Base-by-base conservation (phyloP, 1,140 invertebrate genomes). In the Drosophila ananassae region DNA sequence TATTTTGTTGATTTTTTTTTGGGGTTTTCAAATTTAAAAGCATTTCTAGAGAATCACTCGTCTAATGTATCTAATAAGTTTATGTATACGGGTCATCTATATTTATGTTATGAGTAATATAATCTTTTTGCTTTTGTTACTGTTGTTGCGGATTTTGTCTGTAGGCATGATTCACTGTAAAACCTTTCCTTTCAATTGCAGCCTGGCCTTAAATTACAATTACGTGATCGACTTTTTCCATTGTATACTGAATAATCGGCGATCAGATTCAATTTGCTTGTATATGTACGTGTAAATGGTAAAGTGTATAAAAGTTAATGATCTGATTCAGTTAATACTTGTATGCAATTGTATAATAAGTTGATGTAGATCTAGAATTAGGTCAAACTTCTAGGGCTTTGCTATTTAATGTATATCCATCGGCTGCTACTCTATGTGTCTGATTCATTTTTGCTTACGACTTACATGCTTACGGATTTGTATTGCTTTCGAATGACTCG, bases 291-390 rank as follows among this genome's bases (percentile, higher is more conserved):
- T 87, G 82, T 82, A 87, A 87, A 82, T 87, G 82, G 66, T 87
- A 87, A 87, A 87, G 82, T 87, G 82, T 87, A 87, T 87, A 87
- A 87, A 87, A 87, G 82, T 87, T 87, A 87, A 87, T 87, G 82
- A 87, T 87, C 75, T 87, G 79, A 79, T 79, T 78, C 68, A 64
- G 59, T 58, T 69, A 72, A 72, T 77, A 71, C 67, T 81, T 39
- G 66, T 81, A 77, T 82, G 78, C 61, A 59, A 60, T 74, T 73
- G 66, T 83, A 75, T 75, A 73, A 66, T 54, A 67, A 73, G 51
- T 55, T 63, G 68, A 77, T 72, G 66, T 77, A 81, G 60, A 75
- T 73, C 77, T 85, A 77, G 73, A 84, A 64, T 64, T 73, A 73
- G 58, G 56, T 73, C 64, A 69, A 69, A 69, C 39, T 60, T 24